A percentile compares a stretch with the other conserved stretches of the same genome.
Evolutionary conservation across 2,888 invertebrate species (phyloP).

Genomic region (Branchellion lobata): DNA sequence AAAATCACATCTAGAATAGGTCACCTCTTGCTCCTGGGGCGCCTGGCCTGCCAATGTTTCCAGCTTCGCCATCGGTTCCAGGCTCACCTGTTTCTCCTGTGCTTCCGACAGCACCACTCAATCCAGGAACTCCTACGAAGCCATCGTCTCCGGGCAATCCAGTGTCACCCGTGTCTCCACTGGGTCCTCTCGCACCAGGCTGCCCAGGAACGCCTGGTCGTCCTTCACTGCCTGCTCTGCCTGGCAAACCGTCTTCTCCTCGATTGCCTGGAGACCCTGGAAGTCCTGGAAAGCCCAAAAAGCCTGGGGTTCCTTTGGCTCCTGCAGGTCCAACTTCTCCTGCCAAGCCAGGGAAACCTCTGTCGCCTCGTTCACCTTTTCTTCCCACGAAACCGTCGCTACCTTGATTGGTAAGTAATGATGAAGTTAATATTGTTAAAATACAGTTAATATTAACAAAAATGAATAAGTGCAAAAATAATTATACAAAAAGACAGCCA

Average conservation of each 20-base stretch:
- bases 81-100: not conserved
- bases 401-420: slow-evolving; percentile 52
- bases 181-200: slow-evolving; percentile 13
- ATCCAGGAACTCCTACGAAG: slow-evolving; percentile 31
- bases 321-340: slow-evolving; percentile 45
- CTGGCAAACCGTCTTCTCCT: slow-evolving; percentile 1
- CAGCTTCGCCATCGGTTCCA: not conserved
- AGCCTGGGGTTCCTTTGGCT: slow-evolving; percentile 43
- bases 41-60: slow-evolving; percentile 9
- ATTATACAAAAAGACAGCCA: not conserved
- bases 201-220: slow-evolving; percentile 37
- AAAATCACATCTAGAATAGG: too few relatives aligned
- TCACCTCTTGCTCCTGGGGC: not conserved
- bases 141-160: not conserved
- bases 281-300: slow-evolving; percentile 32
- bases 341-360: slow-evolving; percentile 3
- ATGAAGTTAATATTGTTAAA: not conserved
- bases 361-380: slow-evolving; percentile 12
- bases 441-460: too few relatives aligned
- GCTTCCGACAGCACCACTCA: not conserved
- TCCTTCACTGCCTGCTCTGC: slow-evolving; percentile 38
- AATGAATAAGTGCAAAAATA: too few relatives aligned
- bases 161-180: not conserved
- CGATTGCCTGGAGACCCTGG: slow-evolving; percentile 38
- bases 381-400: slow-evolving; percentile 30